A percentile compares a stretch with the other conserved stretches of the same genome.
These are phyloP conservation scores for Adineta ricciae DNA, from an alignment of 2,888 invertebrate genomes.

Conservation along the genomic window DNA sequence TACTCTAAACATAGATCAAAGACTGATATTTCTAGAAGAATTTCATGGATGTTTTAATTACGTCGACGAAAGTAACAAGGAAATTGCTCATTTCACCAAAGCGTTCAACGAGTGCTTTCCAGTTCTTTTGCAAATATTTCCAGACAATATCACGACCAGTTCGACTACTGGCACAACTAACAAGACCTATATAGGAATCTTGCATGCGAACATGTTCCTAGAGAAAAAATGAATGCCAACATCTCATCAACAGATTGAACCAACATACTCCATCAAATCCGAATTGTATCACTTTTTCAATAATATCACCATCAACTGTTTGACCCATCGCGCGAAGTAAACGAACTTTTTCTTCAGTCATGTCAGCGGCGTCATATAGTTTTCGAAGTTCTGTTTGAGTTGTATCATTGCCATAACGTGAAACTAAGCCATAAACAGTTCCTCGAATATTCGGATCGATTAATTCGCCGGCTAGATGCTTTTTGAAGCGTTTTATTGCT, in stretches of 20 bases:
- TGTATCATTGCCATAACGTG: slow-evolving; percentile 24
- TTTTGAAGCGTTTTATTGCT: slow-evolving; percentile 18
- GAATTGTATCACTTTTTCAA: slow-evolving; percentile 14
- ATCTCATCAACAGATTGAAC: neutral
- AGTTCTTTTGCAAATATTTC: slow-evolving; percentile 31
- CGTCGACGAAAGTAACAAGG: neutral
- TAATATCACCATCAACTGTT: neutral
- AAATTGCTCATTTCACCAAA: slow-evolving; percentile 23
- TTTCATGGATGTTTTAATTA: neutral
- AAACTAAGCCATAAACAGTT: slow-evolving; percentile 21
- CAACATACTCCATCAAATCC: neutral
- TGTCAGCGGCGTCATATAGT: neutral
- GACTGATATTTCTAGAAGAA: neutral
- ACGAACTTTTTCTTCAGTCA: slow-evolving; percentile 25
- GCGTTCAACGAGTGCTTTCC: neutral
- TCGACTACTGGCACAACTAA: slow-evolving; percentile 2
- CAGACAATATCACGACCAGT: slow-evolving; percentile 19
- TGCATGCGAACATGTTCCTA: slow-evolving; percentile 16
- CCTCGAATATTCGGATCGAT: slow-evolving; percentile 27
- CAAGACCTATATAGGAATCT: slow-evolving; percentile 6
- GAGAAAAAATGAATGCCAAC: neutral
- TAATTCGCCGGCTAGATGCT: neutral
- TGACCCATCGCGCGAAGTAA: neutral
- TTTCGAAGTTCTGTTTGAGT: slow-evolving; percentile 4
- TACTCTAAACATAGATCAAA: neutral